phyloP scores from a whole-genome alignment of 1,140 invertebrate genomes.

The Chlorops oryzae region DNA sequence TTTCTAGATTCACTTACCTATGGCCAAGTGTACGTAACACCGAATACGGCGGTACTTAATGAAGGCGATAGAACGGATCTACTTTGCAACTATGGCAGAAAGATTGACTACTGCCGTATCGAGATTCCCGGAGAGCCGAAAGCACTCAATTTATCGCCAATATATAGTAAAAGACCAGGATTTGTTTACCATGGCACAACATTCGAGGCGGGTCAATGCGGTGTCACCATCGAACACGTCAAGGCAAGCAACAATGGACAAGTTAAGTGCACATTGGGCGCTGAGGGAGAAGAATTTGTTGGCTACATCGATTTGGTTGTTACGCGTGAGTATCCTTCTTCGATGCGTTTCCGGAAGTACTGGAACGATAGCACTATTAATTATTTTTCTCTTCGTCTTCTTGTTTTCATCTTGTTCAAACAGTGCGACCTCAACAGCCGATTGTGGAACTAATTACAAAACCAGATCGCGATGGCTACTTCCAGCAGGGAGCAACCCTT shows the following conservation, averaged over 20 bases:
- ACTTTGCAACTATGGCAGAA: conserved; percentile 45
- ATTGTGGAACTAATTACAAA: conserved; percentile 53
- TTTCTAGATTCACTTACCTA: conserved; percentile 37
- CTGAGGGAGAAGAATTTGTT: conserved; percentile 50
- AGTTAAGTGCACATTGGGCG: conserved; percentile 56
- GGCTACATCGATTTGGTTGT: conserved; percentile 60
- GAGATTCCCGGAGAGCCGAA: conserved; percentile 50
- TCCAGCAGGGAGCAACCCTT: conserved; percentile 56
- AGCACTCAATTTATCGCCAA: conserved; percentile 34
- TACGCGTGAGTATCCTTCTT: conserved; percentile 57
- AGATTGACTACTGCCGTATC: conserved; percentile 50
- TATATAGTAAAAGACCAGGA: conserved; percentile 40
- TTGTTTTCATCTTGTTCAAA: conserved; percentile 18
- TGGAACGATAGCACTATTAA: background rate
- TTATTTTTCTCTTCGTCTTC: background rate
- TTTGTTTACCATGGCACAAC: conserved; percentile 54
- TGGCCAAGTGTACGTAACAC: conserved; percentile 41
- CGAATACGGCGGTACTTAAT: conserved; percentile 37
- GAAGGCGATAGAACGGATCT: conserved; percentile 49
- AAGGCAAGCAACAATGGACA: conserved; percentile 61
- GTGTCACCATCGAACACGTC: conserved; percentile 57
- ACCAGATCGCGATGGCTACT: conserved; percentile 45
- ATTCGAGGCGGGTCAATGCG: conserved; percentile 59
- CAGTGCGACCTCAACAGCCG: conserved; percentile 57
- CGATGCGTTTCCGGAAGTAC: background rate